Evolutionary conservation across 2,888 invertebrate genomes (phyloP).

Genomic region (Drosophila villosipedis): DNA sequence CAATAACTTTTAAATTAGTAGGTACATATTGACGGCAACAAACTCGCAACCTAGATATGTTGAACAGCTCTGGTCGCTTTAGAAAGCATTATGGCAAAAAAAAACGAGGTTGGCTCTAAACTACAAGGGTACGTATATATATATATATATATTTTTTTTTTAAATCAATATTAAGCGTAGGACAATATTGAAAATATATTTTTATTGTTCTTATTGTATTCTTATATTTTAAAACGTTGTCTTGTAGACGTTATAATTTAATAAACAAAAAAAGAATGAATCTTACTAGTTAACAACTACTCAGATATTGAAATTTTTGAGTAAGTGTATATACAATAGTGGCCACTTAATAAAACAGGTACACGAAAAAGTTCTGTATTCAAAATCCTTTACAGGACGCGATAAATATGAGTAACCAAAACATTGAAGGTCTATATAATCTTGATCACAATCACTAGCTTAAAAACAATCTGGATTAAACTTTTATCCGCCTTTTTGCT

Average conservation of each 20-base stretch:
- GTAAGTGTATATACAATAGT: background rate
- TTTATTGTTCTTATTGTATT: slow-evolving; percentile 2
- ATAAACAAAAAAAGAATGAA: background rate
- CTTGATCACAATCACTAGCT: background rate
- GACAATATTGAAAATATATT: background rate
- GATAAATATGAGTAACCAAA: background rate
- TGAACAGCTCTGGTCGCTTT: background rate
- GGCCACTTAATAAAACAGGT: background rate
- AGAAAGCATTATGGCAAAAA: background rate
- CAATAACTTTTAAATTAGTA: background rate
- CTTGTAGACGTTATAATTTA: background rate
- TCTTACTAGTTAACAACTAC: background rate
- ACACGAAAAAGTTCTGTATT: background rate
- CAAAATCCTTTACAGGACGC: background rate
- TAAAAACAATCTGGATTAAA: background rate
- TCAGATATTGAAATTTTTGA: background rate
- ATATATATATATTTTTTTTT: too few species aligned
- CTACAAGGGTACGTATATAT: too few species aligned
- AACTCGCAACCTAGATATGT: background rate
- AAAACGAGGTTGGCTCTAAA: background rate
- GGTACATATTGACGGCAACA: background rate
- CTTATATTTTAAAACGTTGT: background rate
- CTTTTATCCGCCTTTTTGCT: background rate
- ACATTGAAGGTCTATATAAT: background rate
- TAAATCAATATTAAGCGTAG: background rate